These are phyloP conservation scores for Coenonympha arcania DNA, from an alignment of 2,888 invertebrate genomes.

Conservation along the genomic window DNA sequence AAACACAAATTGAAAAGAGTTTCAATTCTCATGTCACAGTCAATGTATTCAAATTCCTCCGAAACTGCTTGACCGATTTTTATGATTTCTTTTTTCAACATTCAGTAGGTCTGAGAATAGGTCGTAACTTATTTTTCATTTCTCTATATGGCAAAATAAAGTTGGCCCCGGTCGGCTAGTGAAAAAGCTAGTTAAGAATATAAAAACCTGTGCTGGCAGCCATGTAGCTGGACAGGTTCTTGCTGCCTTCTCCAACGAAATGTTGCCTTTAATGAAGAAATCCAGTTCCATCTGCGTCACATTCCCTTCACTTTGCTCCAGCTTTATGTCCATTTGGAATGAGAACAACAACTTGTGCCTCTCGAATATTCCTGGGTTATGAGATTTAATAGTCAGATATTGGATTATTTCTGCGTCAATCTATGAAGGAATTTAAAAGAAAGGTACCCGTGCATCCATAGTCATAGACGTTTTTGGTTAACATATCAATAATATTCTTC, in stretches of 20 bases:
- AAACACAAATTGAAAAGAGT: too few relatives aligned
- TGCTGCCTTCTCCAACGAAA: slow-evolving; percentile 82
- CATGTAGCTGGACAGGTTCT: slow-evolving; percentile 79
- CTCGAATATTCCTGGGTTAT: slow-evolving; percentile 86
- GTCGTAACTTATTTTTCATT: too few relatives aligned
- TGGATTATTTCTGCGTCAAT: too few relatives aligned
- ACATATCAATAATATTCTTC: slow-evolving; percentile 84
- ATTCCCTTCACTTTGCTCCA: slow-evolving; percentile 80
- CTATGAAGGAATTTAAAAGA: too few relatives aligned
- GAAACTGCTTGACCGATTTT: too few relatives aligned
- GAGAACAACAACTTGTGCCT: slow-evolving; percentile 92
- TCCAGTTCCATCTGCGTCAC: slow-evolving; percentile 83
- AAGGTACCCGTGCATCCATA: slow-evolving; percentile 88
- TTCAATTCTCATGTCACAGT: too few relatives aligned
- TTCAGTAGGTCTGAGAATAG: too few relatives aligned
- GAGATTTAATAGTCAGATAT: background rate
- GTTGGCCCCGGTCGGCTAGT: too few relatives aligned
- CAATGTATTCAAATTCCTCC: too few relatives aligned
- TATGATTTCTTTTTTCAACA: too few relatives aligned
- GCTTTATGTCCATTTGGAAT: slow-evolving; percentile 89
- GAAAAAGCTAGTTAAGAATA: too few relatives aligned
- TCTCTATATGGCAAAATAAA: too few relatives aligned
- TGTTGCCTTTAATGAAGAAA: slow-evolving; percentile 92
- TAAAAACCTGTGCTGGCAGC: slow-evolving; percentile 78
- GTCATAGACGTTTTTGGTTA: slow-evolving; percentile 91